Percentiles rank a stretch among this genome's conserved stretches.
These are phyloP conservation scores for Paramuricea clavata DNA, from an alignment of 92 coral and sea anemone species.

Conservation along the genomic window DNA sequence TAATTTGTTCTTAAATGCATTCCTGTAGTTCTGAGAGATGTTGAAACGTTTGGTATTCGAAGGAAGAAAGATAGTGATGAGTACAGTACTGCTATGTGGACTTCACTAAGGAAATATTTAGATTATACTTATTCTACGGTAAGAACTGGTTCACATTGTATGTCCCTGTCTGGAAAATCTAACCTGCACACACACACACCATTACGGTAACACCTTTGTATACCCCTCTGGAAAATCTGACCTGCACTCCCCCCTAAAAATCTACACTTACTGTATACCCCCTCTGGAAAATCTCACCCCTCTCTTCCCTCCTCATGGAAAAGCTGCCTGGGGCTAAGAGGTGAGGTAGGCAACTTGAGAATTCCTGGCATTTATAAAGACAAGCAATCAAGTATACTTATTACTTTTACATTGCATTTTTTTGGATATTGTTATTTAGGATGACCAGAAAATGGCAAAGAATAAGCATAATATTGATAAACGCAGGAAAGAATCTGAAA, in stretches of 20 bases:
- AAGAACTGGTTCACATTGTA: neutral
- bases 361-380: too few relatives aligned
- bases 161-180: neutral
- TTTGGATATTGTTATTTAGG: neutral
- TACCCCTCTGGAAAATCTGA: too few relatives aligned
- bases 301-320: too few relatives aligned
- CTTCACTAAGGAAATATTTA: constrained; percentile 61
- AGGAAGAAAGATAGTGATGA: constrained; percentile 73
- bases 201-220: too few relatives aligned
- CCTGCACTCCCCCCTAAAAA: too few relatives aligned
- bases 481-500: constrained; percentile 66
- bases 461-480: constrained; percentile 31
- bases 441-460: constrained; percentile 18
- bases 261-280: too few relatives aligned
- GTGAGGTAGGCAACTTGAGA: too few relatives aligned
- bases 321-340: too few relatives aligned
- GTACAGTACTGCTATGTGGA: constrained; percentile 65
- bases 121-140: constrained; percentile 45
- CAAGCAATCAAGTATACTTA: too few relatives aligned
- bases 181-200: neutral
- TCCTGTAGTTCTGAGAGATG: constrained; percentile 83
- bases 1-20: neutral
- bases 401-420: neutral
- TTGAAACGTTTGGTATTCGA: constrained; percentile 84
- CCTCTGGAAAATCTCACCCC: too few relatives aligned